These are phyloP conservation scores for Pitangus sulphuratus DNA, from an alignment of 2,797 vertebrate genomes.

Conservation along the genomic window DNA sequence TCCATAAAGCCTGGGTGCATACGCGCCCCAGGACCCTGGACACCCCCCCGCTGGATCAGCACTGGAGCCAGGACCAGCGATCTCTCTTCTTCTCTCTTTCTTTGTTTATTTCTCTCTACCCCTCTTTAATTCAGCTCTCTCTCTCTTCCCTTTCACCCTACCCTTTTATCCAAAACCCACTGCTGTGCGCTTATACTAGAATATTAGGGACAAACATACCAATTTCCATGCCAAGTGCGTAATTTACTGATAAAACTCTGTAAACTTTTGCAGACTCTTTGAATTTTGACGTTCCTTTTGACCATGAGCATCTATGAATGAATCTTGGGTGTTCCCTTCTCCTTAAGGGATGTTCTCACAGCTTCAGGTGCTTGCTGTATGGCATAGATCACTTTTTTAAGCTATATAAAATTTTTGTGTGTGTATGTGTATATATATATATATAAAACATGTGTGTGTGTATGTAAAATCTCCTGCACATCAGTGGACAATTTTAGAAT, in stretches of 20 bases:
- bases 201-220: neutral
- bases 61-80: neutral
- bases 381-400: neutral
- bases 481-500: neutral
- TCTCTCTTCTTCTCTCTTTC: neutral
- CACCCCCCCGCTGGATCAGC: neutral
- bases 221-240: neutral
- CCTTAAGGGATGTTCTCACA: neutral
- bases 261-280: neutral
- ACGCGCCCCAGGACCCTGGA: accelerated
- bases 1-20: accelerated
- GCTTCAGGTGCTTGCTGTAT: neutral
- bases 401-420: neutral
- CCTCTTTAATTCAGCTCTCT: neutral
- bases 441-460: accelerated
- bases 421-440: accelerated
- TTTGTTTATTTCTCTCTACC: neutral
- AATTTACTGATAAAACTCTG: neutral
- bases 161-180: neutral
- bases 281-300: neutral
- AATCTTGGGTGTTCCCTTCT: neutral
- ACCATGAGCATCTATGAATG: accelerated
- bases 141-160: neutral
- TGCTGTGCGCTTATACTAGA: neutral
- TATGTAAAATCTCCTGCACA: neutral